Conservation (phyloP, 2,113 vertebrate genomes). For the Misgurnus mizolepis region DNA sequence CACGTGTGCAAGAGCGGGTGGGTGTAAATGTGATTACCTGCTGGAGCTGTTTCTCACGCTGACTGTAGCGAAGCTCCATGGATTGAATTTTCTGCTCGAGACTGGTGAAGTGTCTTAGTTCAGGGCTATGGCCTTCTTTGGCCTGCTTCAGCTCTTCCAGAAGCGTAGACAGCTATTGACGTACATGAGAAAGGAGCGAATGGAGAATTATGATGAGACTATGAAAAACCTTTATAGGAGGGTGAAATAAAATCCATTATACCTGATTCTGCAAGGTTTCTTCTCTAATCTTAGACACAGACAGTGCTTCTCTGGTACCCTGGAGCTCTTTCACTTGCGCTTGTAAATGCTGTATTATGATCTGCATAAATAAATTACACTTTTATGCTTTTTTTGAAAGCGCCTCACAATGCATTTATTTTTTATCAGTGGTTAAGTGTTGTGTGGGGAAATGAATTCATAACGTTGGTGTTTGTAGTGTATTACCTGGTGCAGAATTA, state of each 20-base stretch:
- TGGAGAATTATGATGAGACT: background rate
- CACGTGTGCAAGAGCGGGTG: background rate
- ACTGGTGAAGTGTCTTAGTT: constrained; percentile 82
- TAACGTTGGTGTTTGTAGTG: too few species aligned
- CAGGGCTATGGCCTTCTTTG: constrained; percentile 84
- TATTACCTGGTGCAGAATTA: background rate
- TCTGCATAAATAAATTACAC: constrained; percentile 65
- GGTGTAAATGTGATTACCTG: constrained; percentile 71
- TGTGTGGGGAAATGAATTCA: too few species aligned
- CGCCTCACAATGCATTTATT: background rate
- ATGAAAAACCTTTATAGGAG: background rate
- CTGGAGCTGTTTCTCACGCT: constrained; percentile 84
- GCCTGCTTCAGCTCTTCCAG: constrained; percentile 87
- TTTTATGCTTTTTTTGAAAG: background rate
- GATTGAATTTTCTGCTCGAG: constrained; percentile 86
- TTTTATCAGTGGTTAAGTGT: too few species aligned
- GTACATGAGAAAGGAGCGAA: background rate
- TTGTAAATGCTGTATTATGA: constrained; percentile 83
- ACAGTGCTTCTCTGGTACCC: constrained; percentile 76
- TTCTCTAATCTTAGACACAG: constrained; percentile 80
- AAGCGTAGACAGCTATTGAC: constrained; percentile 80
- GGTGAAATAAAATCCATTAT: constrained; percentile 18
- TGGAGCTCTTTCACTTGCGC: constrained; percentile 82
- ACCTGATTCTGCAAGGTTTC: constrained; percentile 86
- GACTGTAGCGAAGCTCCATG: constrained; percentile 83